Evolutionary conservation across 1,140 invertebrate species (phyloP).

Genomic region (Parasteatoda tepidariorum): DNA sequence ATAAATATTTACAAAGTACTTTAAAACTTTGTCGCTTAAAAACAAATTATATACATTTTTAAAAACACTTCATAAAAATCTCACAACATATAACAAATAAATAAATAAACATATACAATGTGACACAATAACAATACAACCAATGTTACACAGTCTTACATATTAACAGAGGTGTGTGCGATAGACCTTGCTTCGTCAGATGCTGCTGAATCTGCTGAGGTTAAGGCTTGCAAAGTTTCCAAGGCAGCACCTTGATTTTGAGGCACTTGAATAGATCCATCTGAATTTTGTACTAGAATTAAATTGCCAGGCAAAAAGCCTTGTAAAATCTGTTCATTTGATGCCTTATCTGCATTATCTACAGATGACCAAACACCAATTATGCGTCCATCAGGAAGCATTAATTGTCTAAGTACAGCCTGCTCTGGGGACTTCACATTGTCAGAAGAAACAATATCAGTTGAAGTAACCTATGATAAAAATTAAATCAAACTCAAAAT

Average conservation of each 20-base stretch:
- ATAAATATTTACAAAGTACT: conserved; percentile 17
- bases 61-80: conserved; percentile 27
- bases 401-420: conserved; percentile 51
- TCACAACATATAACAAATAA: not conserved
- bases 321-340: conserved; percentile 28
- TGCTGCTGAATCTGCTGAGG: conserved; percentile 66
- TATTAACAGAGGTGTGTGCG: conserved; percentile 20
- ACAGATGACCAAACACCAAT: conserved; percentile 29
- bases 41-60: conserved; percentile 8
- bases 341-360: conserved; percentile 28
- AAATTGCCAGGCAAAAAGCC: conserved; percentile 59
- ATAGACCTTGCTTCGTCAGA: not conserved
- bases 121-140: conserved; percentile 1
- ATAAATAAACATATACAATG: conserved; percentile 38
- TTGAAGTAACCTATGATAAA: not conserved
- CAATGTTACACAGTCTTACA: conserved; percentile 29
- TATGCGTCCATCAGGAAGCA: conserved; percentile 57
- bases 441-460: conserved; percentile 29
- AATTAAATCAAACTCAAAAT: not conserved
- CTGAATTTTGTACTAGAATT: conserved; percentile 66
- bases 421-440: not conserved
- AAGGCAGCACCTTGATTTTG: conserved; percentile 65
- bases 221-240: conserved; percentile 67
- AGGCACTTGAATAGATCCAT: conserved; percentile 67
- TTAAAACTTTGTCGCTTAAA: not conserved